A percentile compares a stretch with the other conserved stretches of the same genome.
Evolutionary conservation across 2,888 invertebrate genomes (phyloP).

Genomic region (Hirtodrosophila histrioides): DNA sequence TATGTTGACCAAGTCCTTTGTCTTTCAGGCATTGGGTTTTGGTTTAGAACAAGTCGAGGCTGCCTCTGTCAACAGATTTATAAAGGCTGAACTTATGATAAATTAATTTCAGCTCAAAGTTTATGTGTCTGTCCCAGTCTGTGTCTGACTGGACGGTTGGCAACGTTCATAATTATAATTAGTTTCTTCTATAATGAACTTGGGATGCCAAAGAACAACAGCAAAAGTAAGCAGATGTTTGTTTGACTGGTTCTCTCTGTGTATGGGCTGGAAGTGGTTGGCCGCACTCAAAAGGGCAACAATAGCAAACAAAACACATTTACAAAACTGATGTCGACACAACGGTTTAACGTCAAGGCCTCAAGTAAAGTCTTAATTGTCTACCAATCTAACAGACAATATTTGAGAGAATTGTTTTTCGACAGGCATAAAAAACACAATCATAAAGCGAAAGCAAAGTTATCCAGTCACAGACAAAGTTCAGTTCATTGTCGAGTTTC

Average conservation of each 20-base stretch:
- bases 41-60: not conserved
- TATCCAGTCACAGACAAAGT: too few species aligned
- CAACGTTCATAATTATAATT: slow-evolving; percentile 23
- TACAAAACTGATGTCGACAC: slow-evolving; percentile 1
- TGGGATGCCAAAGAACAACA: slow-evolving; percentile 1
- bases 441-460: too few species aligned
- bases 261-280: slow-evolving; percentile 18
- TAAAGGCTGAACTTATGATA: slow-evolving; percentile 20
- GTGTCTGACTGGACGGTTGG: slow-evolving; percentile 4
- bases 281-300: slow-evolving; percentile 10
- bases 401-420: too few species aligned
- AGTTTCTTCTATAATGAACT: slow-evolving; percentile 53
- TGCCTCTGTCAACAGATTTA: slow-evolving; percentile 13
- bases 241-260: slow-evolving; percentile 7
- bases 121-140: slow-evolving; percentile 16
- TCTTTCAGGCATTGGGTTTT: slow-evolving; percentile 5
- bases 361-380: not conserved
- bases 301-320: slow-evolving; percentile 13
- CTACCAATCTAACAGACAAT: too few species aligned
- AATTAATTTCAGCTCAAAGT: slow-evolving; percentile 40
- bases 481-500: too few species aligned
- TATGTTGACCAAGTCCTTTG: slow-evolving; percentile 22
- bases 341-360: slow-evolving; percentile 1
- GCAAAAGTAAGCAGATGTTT: slow-evolving; percentile 14
- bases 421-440: too few species aligned